Evolutionary conservation across 2,888 invertebrate species (phyloP).

Genomic region (Caprella mutica): DNA sequence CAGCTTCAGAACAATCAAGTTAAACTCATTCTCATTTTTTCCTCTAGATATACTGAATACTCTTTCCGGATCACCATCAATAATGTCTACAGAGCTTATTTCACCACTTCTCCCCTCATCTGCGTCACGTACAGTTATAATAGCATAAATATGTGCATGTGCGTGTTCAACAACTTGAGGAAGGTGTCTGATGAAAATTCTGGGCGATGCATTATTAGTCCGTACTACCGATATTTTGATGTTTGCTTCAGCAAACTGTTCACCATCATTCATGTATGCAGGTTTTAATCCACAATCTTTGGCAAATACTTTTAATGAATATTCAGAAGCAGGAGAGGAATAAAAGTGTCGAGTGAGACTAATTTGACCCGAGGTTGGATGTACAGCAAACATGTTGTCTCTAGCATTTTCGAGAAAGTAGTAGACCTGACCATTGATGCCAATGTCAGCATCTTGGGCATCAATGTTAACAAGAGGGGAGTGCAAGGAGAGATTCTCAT

Average conservation of each 20-base stretch:
- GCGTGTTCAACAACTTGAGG: slow-evolving; percentile 69
- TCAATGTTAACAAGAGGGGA: slow-evolving; percentile 43
- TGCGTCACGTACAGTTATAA: slow-evolving; percentile 68
- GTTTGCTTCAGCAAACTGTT: slow-evolving; percentile 17
- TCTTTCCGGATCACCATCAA: slow-evolving; percentile 79
- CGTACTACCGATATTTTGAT: slow-evolving; percentile 41
- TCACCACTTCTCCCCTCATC: slow-evolving; percentile 76
- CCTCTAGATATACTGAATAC: slow-evolving; percentile 65
- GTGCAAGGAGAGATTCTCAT: slow-evolving; percentile 77
- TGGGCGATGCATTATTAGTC: slow-evolving; percentile 76
- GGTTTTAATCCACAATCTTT: slow-evolving; percentile 66
- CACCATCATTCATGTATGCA: slow-evolving; percentile 30
- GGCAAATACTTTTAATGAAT: slow-evolving; percentile 52
- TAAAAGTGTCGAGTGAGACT: slow-evolving; percentile 70
- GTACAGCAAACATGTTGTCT: slow-evolving; percentile 82
- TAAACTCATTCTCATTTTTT: slow-evolving; percentile 41
- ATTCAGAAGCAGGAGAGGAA: slow-evolving; percentile 38
- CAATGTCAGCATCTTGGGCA: slow-evolving; percentile 92
- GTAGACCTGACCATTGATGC: slow-evolving; percentile 91
- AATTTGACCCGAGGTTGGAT: slow-evolving; percentile 81
- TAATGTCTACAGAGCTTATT: slow-evolving; percentile 67
- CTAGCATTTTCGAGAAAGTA: slow-evolving; percentile 75
- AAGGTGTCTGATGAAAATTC: slow-evolving; percentile 64
- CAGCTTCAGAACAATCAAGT: slow-evolving; percentile 24
- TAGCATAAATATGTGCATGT: slow-evolving; percentile 75